Base-by-base conservation (phyloP, 2,797 vertebrate genomes). In the Leuciscus waleckii region DNA sequence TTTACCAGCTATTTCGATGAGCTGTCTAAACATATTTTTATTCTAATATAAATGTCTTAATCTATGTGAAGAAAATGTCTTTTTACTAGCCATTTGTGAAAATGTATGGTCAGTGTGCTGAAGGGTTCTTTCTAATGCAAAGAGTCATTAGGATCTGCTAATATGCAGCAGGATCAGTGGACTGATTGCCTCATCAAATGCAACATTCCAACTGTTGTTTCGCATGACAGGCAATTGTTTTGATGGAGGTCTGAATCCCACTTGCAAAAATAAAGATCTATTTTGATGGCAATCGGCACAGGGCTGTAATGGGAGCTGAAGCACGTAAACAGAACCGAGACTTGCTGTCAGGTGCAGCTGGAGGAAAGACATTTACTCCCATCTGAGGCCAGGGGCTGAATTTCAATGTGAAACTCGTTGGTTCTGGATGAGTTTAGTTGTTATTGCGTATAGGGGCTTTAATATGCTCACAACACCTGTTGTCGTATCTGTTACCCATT, bases 301-400 rank as follows among this genome's bases (percentile, higher is more conserved):
- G 68, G 29, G 29, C 54, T 79, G 32, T 74, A 80, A 80, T 79
- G 41, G 41, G 67, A 74, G 77, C 68, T 49, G 39, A 74, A 51
- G 68, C 56, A 85, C 56, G 43, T 79, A 84, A 71, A 71, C 67
- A 61, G 83, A 65, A 41, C 21, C 7, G 16, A 85, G 43, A 73
- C 56, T 73, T 37, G 68, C 69, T 73, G 84, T 74, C 77, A 39
- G 84, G 69, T 80, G 77, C 84, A 51, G 84, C 69, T 80, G 68
- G 39, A 23, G 69, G 63, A 79, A 79, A 85, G 68, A 85, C 68
- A 74, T 85, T 85, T 80, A 80, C 83, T 73, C 76, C 77, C 83
- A 65, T 85, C 41, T 49, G 32, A 85, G 84, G 56, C 56, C 46
- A 79, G 39, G 56, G 54, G 39, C 54, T 79, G 76, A 73, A 85